phyloP scores from a whole-genome alignment of 2,888 invertebrate genomes.

The Caenorhabditis zanzibari region DNA sequence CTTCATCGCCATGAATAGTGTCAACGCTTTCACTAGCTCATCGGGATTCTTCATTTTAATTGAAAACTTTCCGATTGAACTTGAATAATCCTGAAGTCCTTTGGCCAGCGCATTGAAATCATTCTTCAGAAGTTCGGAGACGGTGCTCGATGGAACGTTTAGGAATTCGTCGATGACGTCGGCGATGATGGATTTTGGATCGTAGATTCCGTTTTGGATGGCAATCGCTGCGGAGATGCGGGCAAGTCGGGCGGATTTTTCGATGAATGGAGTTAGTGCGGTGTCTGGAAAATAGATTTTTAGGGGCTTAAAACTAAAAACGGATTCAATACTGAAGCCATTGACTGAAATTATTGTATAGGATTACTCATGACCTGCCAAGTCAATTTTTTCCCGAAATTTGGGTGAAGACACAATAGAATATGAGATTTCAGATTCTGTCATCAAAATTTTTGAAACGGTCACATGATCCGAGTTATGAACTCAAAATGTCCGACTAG shows the following conservation, averaged over 20 bases:
- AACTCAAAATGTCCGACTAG: no score
- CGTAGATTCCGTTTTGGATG: background rate
- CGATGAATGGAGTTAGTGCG: background rate
- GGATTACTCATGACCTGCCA: no score
- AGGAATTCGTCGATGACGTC: background rate
- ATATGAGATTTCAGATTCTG: no score
- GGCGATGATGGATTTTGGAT: background rate
- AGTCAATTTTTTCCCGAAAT: no score
- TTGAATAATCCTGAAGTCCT: background rate
- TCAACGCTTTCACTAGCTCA: background rate
- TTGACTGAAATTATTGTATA: no score
- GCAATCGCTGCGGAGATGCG: background rate
- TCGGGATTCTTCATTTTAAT: background rate
- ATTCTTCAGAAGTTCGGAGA: background rate
- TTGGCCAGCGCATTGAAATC: background rate
- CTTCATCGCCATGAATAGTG: background rate
- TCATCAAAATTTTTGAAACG: no score
- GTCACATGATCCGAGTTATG: no score
- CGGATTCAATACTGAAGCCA: no score
- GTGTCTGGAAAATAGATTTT: background rate
- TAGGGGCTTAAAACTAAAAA: no score
- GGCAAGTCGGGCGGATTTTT: background rate
- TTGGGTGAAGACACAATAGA: no score
- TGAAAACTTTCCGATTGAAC: background rate
- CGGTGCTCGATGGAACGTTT: background rate